Evolutionary conservation across 2,113 vertebrate species (phyloP), one percentile per base, ranked within the genome.

Genomic region (Brevimyrus niger): DNA sequence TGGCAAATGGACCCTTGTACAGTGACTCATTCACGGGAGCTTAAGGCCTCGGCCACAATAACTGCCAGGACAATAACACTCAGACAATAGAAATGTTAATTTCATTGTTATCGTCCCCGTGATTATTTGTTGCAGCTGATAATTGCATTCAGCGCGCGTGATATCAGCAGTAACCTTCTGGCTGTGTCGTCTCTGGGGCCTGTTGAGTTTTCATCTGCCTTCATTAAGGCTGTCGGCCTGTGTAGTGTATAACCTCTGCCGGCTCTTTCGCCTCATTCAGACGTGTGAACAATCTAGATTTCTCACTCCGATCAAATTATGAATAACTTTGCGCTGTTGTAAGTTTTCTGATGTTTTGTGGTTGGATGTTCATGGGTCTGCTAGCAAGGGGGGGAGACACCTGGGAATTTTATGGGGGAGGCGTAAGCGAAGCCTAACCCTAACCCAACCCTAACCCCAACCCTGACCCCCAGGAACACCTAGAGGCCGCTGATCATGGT

Each of bases 261-360:
- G 95, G 96, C 96, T 95, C 96, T 97, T 93, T 94, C 95, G 95
- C 95, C 94, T 95, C 95, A 94, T 96, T 96, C 97, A 97, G 96
- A 97, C 97, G 97, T 97, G 27, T 51, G 48, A 99, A 99, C 98
- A 98, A 98, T 98, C 97, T 97, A 98, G 97, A 99, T 98, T 98
- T 98, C 98, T 98, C 98, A 98, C 98, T 98, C 97, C 95, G 94
- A 91, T 94, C 96, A 98, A 97, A 98, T 98, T 97, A 98, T 98
- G 35, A 80, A 80, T 80, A 80, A 97, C 97, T 99, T 97, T 98
- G 73, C 35, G 98, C 98, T 97, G 97, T 95, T 96, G 44, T 95
- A 84, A 95, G 97, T 96, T 97, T 96, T 95, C 85, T 95, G 96
- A 92, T 91, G 88, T 95, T 94, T 95, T 95, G 51, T 93, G n/a